A percentile compares a stretch with the other conserved stretches of the same genome.
Evolutionary conservation across 1,140 invertebrate species (phyloP).

Genomic region (Galendromus occidentalis): DNA sequence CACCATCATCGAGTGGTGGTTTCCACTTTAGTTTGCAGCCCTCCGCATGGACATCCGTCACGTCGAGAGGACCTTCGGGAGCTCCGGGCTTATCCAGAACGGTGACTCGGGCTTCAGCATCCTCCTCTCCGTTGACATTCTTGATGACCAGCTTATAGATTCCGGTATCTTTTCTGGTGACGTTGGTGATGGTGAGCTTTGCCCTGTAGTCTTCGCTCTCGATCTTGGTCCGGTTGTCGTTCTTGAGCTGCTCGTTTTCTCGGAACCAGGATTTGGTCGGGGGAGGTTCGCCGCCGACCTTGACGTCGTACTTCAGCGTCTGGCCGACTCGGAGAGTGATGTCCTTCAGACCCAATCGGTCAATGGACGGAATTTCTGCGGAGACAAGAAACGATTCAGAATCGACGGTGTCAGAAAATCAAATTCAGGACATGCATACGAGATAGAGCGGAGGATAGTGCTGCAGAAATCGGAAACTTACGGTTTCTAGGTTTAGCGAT

Average conservation of each 20-base stretch:
- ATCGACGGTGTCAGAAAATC: no score
- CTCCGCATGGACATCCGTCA: slow-evolving; percentile 76
- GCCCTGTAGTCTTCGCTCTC: slow-evolving; percentile 67
- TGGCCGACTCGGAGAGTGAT: slow-evolving; percentile 67
- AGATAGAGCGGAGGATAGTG: no score
- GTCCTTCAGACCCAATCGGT: slow-evolving; percentile 64
- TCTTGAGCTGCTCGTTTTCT: slow-evolving; percentile 50
- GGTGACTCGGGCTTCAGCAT: slow-evolving; percentile 64
- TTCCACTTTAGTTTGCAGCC: slow-evolving; percentile 85
- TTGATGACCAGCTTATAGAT: slow-evolving; percentile 66
- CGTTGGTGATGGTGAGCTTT: slow-evolving; percentile 50
- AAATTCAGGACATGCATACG: no score
- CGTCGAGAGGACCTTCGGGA: slow-evolving; percentile 76
- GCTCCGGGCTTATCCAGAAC: slow-evolving; percentile 65
- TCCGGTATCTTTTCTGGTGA: slow-evolving; percentile 59
- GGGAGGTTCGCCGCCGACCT: slow-evolving; percentile 69
- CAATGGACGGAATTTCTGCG: slow-evolving; percentile 36
- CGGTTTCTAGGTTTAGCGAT: slow-evolving; percentile 19
- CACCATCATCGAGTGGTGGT: slow-evolving; percentile 78
- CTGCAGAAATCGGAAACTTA: slow-evolving; percentile 13
- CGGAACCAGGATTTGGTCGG: slow-evolving; percentile 62
- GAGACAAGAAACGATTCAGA: no score
- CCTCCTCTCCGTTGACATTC: slow-evolving; percentile 72
- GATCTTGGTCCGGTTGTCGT: slow-evolving; percentile 45
- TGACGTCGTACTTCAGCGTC: slow-evolving; percentile 59